Evolutionary conservation across 2,797 vertebrate species (phyloP).

Genomic region (Chiroxiphia lanceolata): DNA sequence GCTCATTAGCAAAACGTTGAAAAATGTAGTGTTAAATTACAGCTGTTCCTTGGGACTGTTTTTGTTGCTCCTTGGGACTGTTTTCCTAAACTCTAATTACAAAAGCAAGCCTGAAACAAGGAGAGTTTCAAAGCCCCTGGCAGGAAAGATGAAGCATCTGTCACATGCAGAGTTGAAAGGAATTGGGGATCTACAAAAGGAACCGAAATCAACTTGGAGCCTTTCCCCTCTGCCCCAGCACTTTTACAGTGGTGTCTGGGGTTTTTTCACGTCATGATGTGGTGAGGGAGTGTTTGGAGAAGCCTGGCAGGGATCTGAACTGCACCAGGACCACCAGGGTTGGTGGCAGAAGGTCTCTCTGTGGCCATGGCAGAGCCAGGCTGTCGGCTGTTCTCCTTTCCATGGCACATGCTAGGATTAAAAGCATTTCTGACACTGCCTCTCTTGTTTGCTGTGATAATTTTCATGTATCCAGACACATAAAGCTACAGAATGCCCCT

Average conservation of each 20-base stretch:
- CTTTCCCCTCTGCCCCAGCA: not conserved
- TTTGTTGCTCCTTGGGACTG: not conserved
- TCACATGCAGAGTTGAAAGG: not conserved
- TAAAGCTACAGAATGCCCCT: not conserved
- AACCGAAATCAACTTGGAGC: not conserved
- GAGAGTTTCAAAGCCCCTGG: not conserved
- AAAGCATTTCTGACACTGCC: not conserved
- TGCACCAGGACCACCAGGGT: not conserved
- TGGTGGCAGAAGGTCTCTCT: not conserved
- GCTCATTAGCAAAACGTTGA: not conserved
- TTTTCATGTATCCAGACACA: not conserved
- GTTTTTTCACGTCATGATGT: not conserved
- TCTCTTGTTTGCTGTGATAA: not conserved
- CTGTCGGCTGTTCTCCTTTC: not conserved
- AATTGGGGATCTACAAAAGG: not conserved
- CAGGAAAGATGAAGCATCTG: not conserved
- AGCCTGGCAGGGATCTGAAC: not conserved
- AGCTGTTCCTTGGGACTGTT: not conserved
- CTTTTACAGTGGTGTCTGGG: not conserved
- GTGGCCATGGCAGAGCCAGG: not conserved
- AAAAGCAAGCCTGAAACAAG: not conserved
- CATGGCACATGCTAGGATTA: rapidly evolving
- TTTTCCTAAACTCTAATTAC: not conserved
- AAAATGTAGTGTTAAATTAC: not conserved
- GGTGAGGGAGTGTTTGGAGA: not conserved